Conservation (phyloP, 1,140 invertebrate genomes). For the Ips typographus region DNA sequence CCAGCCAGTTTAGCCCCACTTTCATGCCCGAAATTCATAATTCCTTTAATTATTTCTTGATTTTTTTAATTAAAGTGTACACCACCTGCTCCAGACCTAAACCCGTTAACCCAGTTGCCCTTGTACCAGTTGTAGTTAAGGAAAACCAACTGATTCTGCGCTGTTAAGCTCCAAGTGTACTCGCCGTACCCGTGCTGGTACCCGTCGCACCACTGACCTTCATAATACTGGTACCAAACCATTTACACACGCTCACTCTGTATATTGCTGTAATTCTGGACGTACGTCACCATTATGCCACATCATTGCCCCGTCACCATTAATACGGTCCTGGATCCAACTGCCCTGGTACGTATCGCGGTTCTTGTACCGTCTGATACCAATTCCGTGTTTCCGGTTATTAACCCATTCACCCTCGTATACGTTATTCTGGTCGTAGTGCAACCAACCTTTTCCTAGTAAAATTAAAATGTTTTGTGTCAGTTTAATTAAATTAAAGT, state of each 20-base stretch:
- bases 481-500: neutral
- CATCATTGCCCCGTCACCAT: constrained; percentile 59
- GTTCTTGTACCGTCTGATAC: constrained; percentile 53
- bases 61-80: too few relatives aligned
- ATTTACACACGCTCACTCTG: too few relatives aligned
- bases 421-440: constrained; percentile 43
- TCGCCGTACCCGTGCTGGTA: constrained; percentile 59
- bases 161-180: constrained; percentile 58
- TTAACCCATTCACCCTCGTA: constrained; percentile 53
- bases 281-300: constrained; percentile 58
- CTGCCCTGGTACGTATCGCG: constrained; percentile 57
- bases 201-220: constrained; percentile 59
- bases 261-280: neutral
- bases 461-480: constrained; percentile 4
- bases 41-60: constrained; percentile 6
- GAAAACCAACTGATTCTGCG: constrained; percentile 56
- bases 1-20: constrained; percentile 58
- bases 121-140: constrained; percentile 55
- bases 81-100: constrained; percentile 54
- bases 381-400: constrained; percentile 56
- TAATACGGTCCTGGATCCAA: constrained; percentile 54
- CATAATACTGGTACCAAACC: constrained; percentile 52
- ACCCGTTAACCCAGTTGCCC: constrained; percentile 58
- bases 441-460: constrained; percentile 46
- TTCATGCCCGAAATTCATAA: constrained; percentile 55